Conservation (phyloP, 2,888 invertebrate genomes). For the Meteorus colon region DNA sequence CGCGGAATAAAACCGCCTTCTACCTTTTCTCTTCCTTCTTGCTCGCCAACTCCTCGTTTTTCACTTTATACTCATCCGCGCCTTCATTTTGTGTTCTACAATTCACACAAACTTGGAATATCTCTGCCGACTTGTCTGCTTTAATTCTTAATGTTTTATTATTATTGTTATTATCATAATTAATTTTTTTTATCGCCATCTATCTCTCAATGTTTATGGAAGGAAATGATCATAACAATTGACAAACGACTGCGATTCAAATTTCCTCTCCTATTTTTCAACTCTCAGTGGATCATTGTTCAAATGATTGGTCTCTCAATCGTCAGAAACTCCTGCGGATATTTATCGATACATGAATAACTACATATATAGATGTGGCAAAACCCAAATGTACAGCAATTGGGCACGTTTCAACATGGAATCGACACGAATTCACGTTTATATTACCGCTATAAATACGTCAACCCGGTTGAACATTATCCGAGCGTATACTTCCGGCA, state of each 20-base stretch:
- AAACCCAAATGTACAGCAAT: constrained; percentile 41
- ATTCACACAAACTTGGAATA: background rate
- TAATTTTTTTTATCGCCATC: background rate
- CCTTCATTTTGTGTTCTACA: constrained; percentile 3
- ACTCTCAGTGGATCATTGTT: background rate
- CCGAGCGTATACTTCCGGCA: constrained; percentile 61
- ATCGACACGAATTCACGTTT: constrained; percentile 53
- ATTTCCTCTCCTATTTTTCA: background rate
- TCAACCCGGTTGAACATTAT: constrained; percentile 63
- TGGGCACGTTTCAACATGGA: constrained; percentile 56
- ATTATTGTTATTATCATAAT: background rate
- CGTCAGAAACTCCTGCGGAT: background rate
- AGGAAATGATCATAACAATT: background rate
- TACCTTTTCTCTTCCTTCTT: background rate
- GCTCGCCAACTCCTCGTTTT: background rate
- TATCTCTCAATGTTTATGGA: background rate
- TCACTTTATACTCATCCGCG: background rate
- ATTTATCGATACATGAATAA: background rate
- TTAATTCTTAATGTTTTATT: background rate
- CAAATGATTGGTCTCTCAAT: constrained; percentile 11
- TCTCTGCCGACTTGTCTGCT: constrained; percentile 2
- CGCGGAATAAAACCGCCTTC: constrained; percentile 32
- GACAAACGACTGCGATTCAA: background rate
- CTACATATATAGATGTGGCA: constrained; percentile 19
- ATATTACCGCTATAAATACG: constrained; percentile 70